Evolutionary conservation across 2,888 invertebrate genomes (phyloP).

Genomic region (Spisula subtruncata): DNA sequence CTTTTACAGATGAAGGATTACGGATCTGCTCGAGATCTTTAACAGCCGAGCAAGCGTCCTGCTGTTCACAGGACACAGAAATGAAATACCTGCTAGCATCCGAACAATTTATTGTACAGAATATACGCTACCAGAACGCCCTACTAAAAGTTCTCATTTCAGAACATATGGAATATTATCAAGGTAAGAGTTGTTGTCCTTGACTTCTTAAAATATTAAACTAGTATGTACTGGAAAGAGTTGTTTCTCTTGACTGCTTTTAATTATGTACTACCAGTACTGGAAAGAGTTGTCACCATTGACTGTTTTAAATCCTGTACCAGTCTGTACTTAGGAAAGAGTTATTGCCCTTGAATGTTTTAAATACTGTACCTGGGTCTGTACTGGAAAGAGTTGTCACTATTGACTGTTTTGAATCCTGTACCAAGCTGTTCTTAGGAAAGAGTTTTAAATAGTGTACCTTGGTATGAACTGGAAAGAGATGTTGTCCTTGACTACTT

Average conservation of each 20-base stretch:
- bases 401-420: not conserved
- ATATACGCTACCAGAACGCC: slow-evolving; percentile 69
- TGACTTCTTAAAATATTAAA: not conserved
- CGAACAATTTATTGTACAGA: slow-evolving; percentile 72
- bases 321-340: not conserved
- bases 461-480: not conserved
- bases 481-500: not conserved
- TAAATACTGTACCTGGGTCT: not conserved
- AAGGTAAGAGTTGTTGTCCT: slow-evolving; percentile 66
- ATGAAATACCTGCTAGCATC: slow-evolving; percentile 72
- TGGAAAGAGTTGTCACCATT: no score
- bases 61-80: slow-evolving; percentile 74
- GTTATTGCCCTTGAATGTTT: not conserved
- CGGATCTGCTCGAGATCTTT: slow-evolving; percentile 57
- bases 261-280: no score
- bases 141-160: slow-evolving; percentile 72
- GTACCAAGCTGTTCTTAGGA: not conserved
- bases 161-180: slow-evolving; percentile 72
- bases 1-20: slow-evolving; percentile 63
- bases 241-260: not conserved
- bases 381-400: slow-evolving; percentile 59
- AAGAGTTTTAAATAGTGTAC: no score
- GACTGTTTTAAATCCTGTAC: no score
- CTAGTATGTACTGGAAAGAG: not conserved
- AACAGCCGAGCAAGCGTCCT: slow-evolving; percentile 61